phyloP scores from a whole-genome alignment of 2,797 vertebrate species.

The Alauda arvensis region DNA sequence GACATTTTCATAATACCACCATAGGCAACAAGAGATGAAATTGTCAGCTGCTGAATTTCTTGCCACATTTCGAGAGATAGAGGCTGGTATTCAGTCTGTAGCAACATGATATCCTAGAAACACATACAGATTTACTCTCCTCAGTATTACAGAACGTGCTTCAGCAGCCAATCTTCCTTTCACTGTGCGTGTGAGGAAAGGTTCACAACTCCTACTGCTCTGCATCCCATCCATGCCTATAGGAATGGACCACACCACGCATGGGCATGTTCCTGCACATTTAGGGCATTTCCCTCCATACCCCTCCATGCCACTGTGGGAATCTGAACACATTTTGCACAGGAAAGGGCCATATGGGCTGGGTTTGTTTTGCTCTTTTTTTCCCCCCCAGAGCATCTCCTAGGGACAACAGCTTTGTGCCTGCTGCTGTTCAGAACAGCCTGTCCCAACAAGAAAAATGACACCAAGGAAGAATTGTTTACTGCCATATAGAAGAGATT shows the following conservation, averaged over 20 bases:
- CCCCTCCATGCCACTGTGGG: background rate
- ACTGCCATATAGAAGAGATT: background rate
- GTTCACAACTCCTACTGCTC: background rate
- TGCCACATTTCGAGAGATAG: background rate
- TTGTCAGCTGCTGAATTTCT: background rate
- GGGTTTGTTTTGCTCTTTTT: background rate
- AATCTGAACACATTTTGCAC: background rate
- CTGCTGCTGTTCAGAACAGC: slow-evolving; percentile 3
- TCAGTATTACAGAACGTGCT: background rate
- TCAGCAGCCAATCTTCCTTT: background rate
- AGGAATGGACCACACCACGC: background rate
- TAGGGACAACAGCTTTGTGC: background rate
- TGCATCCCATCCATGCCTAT: background rate
- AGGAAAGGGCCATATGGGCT: background rate
- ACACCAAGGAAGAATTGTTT: background rate
- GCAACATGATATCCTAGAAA: background rate
- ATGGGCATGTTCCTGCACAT: background rate
- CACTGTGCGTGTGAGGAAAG: background rate
- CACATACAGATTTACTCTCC: background rate
- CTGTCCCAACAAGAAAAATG: background rate
- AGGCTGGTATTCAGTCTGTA: background rate
- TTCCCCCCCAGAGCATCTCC: background rate
- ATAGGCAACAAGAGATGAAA: background rate
- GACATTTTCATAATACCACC: background rate
- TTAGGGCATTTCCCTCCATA: background rate